Conservation (phyloP, 2,888 invertebrate genomes). For the Macrophya annulata region DNA sequence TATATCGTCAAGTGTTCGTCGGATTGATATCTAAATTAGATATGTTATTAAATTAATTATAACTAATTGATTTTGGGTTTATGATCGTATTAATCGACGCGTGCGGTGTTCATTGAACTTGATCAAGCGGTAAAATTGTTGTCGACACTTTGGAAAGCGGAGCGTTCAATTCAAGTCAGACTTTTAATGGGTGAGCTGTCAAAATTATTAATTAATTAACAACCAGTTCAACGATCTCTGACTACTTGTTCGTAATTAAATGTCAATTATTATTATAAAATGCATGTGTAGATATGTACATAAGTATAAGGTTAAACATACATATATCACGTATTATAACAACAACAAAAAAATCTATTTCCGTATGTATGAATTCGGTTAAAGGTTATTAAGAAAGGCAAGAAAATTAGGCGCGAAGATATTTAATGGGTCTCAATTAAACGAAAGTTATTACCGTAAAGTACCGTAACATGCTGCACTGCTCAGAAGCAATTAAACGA, state of each 20-base stretch:
- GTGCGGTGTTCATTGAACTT: conserved; percentile 11
- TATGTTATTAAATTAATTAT: neutral
- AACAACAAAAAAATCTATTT: neutral
- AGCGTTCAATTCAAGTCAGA: neutral
- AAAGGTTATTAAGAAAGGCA: conserved; percentile 6
- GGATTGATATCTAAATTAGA: neutral
- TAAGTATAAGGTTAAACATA: neutral
- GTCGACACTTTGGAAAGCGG: conserved; percentile 32
- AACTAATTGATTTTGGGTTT: conserved; percentile 4
- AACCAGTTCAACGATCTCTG: neutral
- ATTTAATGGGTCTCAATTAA: conserved; percentile 42
- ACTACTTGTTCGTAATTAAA: conserved; percentile 21
- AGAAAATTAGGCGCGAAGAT: conserved; percentile 18
- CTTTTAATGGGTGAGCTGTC: conserved; percentile 12
- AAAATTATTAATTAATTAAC: conserved; percentile 32
- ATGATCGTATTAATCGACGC: conserved; percentile 8
- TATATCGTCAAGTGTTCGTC: neutral
- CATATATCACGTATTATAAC: neutral
- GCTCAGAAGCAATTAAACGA: conserved; percentile 19
- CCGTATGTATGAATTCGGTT: neutral
- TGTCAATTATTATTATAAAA: conserved; percentile 17
- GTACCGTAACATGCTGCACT: conserved; percentile 8
- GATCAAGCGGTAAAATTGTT: conserved; percentile 33
- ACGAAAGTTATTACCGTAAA: conserved; percentile 7
- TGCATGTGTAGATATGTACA: neutral